Evolutionary conservation across 2,113 vertebrate species (phyloP), one percentile per base, ranked within the genome.

Genomic region (Melanocharis versteri): DNA sequence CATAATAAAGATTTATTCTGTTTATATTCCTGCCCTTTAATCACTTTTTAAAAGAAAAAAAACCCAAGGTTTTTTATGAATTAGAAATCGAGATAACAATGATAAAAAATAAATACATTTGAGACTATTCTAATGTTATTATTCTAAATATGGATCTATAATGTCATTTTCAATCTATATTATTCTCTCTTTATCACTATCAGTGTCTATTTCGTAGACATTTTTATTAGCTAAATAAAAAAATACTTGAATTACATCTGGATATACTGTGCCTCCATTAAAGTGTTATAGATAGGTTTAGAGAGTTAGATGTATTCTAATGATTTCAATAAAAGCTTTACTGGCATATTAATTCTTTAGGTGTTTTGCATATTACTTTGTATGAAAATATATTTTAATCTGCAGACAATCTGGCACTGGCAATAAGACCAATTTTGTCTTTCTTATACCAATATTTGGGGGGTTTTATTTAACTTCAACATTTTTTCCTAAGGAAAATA

Each of bases 161-260:
- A 90, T 69, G 15, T 39, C 0, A 91, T 92, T 90, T 88, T 16
- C 23, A 85, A 80, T 58, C 4, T 64, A 72, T 44, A 88, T 91
- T 45, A 83, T 84, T 84, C 30, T 60, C 37, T 90, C 66, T 95
- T 87, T 91, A 93, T 91, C 78, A 90, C 28, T 68, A 83, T 93
- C 53, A 92, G 12, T 88, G 78, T 83, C 82, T 69, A 45, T 64
- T 82, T 83, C 24, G 37, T 61, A 79, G 87, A 93, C 53, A 91
- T 76, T 90, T 94, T 95, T 85, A 83, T 91, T 87, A 85, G n/a
- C 22, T 79, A 85, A 82, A 93, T 73, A 60, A 84, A 91, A 87
- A 91, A 75, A 35, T 7, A 4, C 17, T 76, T 87, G 44, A 81
- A 48, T 91, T 93, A 64, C 18, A 76, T 64, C 35, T 30, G 33